A percentile compares a stretch with the other conserved stretches of the same genome.
Evolutionary conservation across 2,888 invertebrate species (phyloP).

Genomic region (Leuctra nigra): DNA sequence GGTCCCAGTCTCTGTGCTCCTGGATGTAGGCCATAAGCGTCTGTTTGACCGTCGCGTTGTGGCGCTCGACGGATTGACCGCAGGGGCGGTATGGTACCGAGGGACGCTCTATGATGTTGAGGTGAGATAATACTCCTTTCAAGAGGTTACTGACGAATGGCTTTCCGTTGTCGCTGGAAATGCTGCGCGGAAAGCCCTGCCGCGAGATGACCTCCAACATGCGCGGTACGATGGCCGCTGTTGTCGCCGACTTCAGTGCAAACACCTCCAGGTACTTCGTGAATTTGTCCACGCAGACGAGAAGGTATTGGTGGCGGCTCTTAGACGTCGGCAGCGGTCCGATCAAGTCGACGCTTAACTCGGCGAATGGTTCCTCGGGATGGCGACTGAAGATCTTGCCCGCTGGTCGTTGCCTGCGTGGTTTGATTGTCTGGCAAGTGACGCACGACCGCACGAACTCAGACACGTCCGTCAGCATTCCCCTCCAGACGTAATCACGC

Average conservation of each 20-base stretch:
- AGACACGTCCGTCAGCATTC: conserved; percentile 1
- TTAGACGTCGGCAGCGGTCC: not conserved
- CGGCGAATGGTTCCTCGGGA: not conserved
- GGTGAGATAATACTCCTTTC: not conserved
- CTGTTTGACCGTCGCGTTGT: not conserved
- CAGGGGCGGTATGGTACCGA: not conserved
- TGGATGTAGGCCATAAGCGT: not conserved
- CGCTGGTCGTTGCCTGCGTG: not conserved
- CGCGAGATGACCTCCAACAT: not conserved
- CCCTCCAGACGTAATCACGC: not conserved
- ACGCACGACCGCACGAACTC: not conserved
- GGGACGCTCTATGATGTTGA: not conserved
- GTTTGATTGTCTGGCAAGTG: not conserved
- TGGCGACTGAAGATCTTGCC: not conserved
- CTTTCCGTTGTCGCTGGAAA: not conserved
- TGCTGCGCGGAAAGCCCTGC: not conserved
- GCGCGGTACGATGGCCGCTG: not conserved
- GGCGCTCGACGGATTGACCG: not conserved
- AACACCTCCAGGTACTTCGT: not conserved
- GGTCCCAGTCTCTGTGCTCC: not conserved
- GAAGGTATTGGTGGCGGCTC: not conserved
- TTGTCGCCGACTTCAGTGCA: not conserved
- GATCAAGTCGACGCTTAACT: not conserved
- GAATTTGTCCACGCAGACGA: not conserved
- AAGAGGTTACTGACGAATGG: not conserved